phyloP scores from a whole-genome alignment of 2,797 vertebrate genomes.

The Halcyon badia region DNA sequence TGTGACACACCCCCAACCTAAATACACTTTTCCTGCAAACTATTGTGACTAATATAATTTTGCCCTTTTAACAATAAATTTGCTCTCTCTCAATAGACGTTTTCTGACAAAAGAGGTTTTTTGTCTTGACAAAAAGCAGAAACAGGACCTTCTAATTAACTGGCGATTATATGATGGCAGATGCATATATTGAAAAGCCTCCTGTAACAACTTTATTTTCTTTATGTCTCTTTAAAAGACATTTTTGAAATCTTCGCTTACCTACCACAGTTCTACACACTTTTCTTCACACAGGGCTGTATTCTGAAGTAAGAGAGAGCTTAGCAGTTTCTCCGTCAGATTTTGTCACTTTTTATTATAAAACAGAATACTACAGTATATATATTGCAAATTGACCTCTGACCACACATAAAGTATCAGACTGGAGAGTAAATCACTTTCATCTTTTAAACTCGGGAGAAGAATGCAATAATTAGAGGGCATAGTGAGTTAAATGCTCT shows the following conservation, averaged over 20 bases:
- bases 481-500: constrained; percentile 29
- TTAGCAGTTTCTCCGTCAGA: neutral
- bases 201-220: neutral
- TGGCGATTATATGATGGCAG: neutral
- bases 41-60: neutral
- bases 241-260: constrained; percentile 19
- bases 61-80: neutral
- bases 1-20: neutral
- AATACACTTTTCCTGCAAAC: neutral
- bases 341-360: constrained; percentile 32
- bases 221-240: constrained; percentile 13
- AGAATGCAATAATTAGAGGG: constrained; percentile 54
- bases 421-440: constrained; percentile 43
- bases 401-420: neutral
- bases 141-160: neutral
- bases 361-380: constrained; percentile 37
- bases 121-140: neutral
- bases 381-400: constrained; percentile 45
- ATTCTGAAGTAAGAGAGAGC: neutral
- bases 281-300: neutral
- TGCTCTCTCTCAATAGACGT: neutral
- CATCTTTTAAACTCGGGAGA: constrained; percentile 25
- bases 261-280: neutral
- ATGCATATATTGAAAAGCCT: neutral
- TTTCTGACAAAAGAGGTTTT: neutral